A percentile compares a stretch with the other conserved stretches of the same genome.
Evolutionary conservation across 2,113 vertebrate genomes (phyloP).

Genomic region (Plotosus lineatus): DNA sequence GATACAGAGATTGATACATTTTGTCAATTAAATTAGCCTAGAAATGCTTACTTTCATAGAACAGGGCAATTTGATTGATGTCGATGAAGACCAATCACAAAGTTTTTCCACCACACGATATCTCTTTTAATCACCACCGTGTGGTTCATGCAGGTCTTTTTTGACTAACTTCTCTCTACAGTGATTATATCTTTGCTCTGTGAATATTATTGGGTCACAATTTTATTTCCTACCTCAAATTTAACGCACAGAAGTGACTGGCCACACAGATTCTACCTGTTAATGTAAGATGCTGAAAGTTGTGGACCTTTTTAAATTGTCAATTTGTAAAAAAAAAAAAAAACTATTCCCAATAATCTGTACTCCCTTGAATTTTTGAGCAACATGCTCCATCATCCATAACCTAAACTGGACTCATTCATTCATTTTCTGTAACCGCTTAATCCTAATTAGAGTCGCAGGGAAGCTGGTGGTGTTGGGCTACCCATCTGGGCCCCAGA

Average conservation of each 20-base stretch:
- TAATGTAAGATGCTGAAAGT: background rate
- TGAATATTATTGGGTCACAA: background rate
- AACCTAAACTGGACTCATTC: background rate
- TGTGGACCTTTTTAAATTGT: background rate
- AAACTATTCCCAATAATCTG: background rate
- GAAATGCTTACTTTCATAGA: background rate
- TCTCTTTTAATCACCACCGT: background rate
- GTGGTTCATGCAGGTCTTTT: background rate
- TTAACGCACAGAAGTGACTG: background rate
- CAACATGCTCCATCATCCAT: background rate
- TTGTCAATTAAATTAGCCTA: background rate
- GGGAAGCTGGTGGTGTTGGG: too few species aligned
- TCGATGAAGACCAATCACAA: background rate
- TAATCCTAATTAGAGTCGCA: too few species aligned
- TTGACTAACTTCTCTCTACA: background rate
- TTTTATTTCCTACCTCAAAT: background rate
- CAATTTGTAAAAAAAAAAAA: background rate
- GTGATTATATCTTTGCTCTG: background rate
- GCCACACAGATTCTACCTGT: background rate
- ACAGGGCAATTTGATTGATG: background rate
- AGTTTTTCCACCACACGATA: background rate
- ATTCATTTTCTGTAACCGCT: too few species aligned
- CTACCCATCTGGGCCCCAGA: too few species aligned
- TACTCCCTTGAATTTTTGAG: background rate
- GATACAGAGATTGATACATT: background rate